Percentiles rank a stretch among this genome's conserved stretches.
These are phyloP conservation scores for Chrysaora quinquecirrha DNA, from an alignment of 30 jellyfish, hydroid and myxozoan genomes.

Conservation along the genomic window DNA sequence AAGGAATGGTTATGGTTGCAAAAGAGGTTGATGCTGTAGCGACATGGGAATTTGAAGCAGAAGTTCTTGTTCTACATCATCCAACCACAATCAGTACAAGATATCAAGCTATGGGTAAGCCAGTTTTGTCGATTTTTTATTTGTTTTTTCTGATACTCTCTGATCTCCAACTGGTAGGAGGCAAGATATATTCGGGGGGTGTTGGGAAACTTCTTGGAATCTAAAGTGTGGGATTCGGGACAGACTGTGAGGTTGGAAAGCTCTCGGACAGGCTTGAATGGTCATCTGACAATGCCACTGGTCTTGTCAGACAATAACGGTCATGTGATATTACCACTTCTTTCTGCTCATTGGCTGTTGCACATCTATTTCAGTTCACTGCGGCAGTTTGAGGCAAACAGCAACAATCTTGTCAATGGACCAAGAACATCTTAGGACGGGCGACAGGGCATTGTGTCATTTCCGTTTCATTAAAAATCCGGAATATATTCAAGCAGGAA, in stretches of 20 bases:
- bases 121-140: neutral
- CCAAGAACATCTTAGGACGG: slow-evolving; percentile 88
- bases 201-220: no score
- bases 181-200: no score
- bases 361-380: slow-evolving; percentile 81
- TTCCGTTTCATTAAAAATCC: slow-evolving; percentile 94
- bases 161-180: no score
- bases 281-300: no score
- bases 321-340: no score
- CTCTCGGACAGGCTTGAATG: no score
- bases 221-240: no score
- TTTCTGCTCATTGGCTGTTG: no score
- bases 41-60: slow-evolving; percentile 97
- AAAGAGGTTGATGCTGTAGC: slow-evolving; percentile 75
- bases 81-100: slow-evolving; percentile 94
- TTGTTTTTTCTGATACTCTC: neutral
- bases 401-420: slow-evolving; percentile 92
- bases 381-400: slow-evolving; percentile 96
- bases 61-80: slow-evolving; percentile 87
- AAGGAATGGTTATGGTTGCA: slow-evolving; percentile 93
- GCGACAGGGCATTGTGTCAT: slow-evolving; percentile 95
- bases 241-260: no score
- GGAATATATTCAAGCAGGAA: slow-evolving; percentile 83
- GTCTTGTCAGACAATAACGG: no score
- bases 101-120: slow-evolving; percentile 97